These are phyloP conservation scores for Zaprionus lachaisei DNA, from an alignment of 1,140 invertebrate species.

Conservation along the genomic window DNA sequence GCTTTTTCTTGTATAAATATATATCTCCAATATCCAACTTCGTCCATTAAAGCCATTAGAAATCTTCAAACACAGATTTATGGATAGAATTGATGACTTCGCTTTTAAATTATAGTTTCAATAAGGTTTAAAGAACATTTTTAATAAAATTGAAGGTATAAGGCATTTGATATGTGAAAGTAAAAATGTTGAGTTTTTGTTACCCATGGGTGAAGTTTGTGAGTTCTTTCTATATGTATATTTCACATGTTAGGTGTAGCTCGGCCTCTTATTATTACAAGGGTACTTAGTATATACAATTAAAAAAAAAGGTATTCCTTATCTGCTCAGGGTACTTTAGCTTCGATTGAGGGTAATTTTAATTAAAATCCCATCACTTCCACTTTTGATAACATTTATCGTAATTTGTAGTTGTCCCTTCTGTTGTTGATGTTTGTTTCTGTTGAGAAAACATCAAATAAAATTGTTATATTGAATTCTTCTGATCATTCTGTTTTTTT, in stretches of 20 bases:
- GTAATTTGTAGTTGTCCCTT: slow-evolving; percentile 8
- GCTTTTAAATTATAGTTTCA: slow-evolving; percentile 15
- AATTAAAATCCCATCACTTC: not conserved
- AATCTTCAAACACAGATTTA: not conserved
- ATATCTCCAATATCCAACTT: not conserved
- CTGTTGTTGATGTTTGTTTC: slow-evolving; percentile 18
- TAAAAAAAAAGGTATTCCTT: not conserved
- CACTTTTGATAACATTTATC: not conserved
- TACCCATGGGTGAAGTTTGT: not conserved
- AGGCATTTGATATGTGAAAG: not conserved
- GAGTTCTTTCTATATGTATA: not conserved
- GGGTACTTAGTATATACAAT: not conserved
- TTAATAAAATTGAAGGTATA: slow-evolving; percentile 12
- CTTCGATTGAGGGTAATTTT: not conserved
- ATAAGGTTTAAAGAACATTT: slow-evolving; percentile 1
- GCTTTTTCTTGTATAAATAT: slow-evolving; percentile 9
- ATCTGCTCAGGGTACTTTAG: not conserved
- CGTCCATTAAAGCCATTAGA: slow-evolving; percentile 28
- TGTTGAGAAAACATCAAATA: not conserved
- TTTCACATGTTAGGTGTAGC: not conserved
- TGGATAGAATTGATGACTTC: slow-evolving; percentile 14
- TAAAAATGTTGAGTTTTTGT: not conserved
- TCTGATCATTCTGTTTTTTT: slow-evolving; percentile 69
- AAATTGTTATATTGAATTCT: slow-evolving; percentile 62
- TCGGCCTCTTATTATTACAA: not conserved